These are phyloP conservation scores for Theodoxus fluviatilis DNA, from an alignment of 2,888 invertebrate species.

Conservation along the genomic window DNA sequence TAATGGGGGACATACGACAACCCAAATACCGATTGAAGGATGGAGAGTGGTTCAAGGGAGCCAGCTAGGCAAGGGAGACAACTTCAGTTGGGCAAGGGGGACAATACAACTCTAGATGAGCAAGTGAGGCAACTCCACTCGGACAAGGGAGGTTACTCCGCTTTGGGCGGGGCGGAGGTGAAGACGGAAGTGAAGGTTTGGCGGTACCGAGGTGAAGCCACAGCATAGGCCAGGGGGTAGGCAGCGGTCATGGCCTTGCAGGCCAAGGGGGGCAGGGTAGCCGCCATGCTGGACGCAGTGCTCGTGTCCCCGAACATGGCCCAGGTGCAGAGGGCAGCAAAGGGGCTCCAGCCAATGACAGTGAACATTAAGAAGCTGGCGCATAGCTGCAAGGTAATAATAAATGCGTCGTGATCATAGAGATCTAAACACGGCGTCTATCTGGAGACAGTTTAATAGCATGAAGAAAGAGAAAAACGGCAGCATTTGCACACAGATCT, in stretches of 20 bases:
- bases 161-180: no score
- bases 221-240: constrained; percentile 33
- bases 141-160: no score
- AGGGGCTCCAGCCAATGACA: constrained; percentile 45
- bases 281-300: constrained; percentile 33
- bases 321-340: constrained; percentile 40
- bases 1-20: no score
- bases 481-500: no score
- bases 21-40: no score
- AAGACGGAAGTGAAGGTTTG: constrained; percentile 30
- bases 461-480: no score
- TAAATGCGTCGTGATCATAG: background rate
- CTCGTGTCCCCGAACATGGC: constrained; percentile 33
- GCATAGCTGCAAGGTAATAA: constrained; percentile 39
- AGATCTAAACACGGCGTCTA: background rate
- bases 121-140: no score
- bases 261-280: constrained; percentile 33
- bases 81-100: no score
- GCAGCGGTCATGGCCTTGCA: constrained; percentile 32
- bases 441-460: no score
- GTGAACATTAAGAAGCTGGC: constrained; percentile 36
- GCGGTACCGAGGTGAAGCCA: constrained; percentile 30
- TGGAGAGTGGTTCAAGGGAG: no score
- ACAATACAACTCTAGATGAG: no score
- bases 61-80: no score